A percentile compares a stretch with the other conserved stretches of the same genome.
phyloP scores from a whole-genome alignment of 2,797 vertebrate species.

The Euthynnus affinis region DNA sequence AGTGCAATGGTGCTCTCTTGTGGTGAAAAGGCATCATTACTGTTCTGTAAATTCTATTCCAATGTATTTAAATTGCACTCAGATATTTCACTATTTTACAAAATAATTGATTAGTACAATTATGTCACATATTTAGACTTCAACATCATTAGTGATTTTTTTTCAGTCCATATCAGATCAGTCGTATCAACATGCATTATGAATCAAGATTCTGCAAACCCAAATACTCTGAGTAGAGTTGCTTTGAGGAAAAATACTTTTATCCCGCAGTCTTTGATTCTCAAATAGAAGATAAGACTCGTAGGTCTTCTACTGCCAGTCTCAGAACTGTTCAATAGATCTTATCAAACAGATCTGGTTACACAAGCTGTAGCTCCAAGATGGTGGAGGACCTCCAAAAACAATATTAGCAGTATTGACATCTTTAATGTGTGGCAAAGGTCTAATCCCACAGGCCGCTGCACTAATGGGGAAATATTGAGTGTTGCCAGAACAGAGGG shows the following conservation, averaged over 20 bases:
- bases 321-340: slow-evolving; percentile 71
- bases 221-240: background rate
- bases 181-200: slow-evolving; percentile 6
- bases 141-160: background rate
- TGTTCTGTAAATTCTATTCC: background rate
- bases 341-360: slow-evolving; percentile 78
- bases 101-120: background rate
- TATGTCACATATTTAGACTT: background rate
- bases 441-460: slow-evolving; percentile 81
- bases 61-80: background rate
- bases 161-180: background rate
- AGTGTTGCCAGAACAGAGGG: slow-evolving; percentile 83
- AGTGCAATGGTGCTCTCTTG: slow-evolving; percentile 76
- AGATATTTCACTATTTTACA: background rate
- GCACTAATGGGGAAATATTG: slow-evolving; percentile 87
- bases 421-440: slow-evolving; percentile 86
- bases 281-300: slow-evolving; percentile 55
- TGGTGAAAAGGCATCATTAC: slow-evolving; percentile 61
- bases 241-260: slow-evolving; percentile 27
- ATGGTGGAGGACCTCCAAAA: slow-evolving; percentile 78
- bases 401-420: slow-evolving; percentile 86
- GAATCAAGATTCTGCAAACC: slow-evolving; percentile 11
- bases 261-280: slow-evolving; percentile 26
- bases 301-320: slow-evolving; percentile 62
- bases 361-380: slow-evolving; percentile 74